Evolutionary conservation across 2,888 invertebrate genomes (phyloP), one percentile per base, ranked within the genome.

Genomic region (Phyllotreta cruciferae): DNA sequence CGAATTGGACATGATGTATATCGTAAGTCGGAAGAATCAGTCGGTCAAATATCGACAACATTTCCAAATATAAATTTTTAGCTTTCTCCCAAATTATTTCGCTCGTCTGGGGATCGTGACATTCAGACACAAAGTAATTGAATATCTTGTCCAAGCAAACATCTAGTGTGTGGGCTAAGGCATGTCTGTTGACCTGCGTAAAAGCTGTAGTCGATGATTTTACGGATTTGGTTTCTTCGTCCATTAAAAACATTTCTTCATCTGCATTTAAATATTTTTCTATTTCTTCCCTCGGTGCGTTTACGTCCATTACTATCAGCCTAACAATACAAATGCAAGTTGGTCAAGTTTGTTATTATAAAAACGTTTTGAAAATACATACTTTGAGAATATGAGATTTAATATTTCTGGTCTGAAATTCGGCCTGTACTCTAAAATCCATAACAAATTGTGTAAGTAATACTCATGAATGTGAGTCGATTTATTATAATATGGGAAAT

Each of bases 11-110:
- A 77, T 93, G 92, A 76, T 88, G 87, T 38, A 90, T 91, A 35
- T 90, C 92, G 80, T 94, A 89, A 0, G 94, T 94, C 0, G 92
- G 91, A 63, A 97, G 80, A 68, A 97, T 86, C 39, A 92, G 83
- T 74, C 87, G 87, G 73, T 96, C 93, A 80, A 96, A 97, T 1
- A 89, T 85, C 65, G 82, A 82, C 64, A 93, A 74, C 52, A 89
- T 70, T 66, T 88, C 86, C 38, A 83, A 79, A 75, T 88, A 90
- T 14, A 90, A 75, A 53, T 57, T 77, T 76, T 88, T 87, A 7
- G 89, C 82, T 45, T 83, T 84, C 0, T 86, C 85, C 79, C 83
- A 85, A 65, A 85, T 80, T 50, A 87, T 75, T 63, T 83, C 79
- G 36, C 82, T 82, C 52, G 77, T 75, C 52, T 75, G 79, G 7